Conservation (phyloP, 64 coral and sea anemone species). For the Pocillopora verrucosa region DNA sequence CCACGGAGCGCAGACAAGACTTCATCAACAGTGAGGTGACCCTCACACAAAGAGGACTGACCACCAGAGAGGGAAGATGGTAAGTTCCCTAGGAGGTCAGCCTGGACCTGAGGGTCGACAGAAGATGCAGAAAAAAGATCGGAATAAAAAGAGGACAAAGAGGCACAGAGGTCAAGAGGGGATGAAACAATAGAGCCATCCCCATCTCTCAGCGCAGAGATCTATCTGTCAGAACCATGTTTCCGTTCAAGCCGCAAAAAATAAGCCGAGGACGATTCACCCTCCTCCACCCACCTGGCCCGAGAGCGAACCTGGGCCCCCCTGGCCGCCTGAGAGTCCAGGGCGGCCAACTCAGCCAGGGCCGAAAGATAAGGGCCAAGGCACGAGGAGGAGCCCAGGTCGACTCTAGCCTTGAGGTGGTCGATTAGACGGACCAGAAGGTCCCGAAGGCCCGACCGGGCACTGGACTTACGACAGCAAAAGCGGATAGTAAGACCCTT, state of each 20-base stretch:
- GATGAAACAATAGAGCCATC: background rate
- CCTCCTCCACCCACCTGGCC: constrained; percentile 34
- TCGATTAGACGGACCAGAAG: background rate
- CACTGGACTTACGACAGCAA: background rate
- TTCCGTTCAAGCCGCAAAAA: constrained; percentile 5
- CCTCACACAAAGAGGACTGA: background rate
- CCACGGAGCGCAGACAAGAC: background rate
- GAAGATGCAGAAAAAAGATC: background rate
- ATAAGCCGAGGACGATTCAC: background rate
- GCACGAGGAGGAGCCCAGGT: background rate
- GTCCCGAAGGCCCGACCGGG: background rate
- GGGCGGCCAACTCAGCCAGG: background rate
- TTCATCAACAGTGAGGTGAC: background rate
- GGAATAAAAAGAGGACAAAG: background rate
- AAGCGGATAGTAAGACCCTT: background rate
- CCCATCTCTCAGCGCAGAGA: background rate
- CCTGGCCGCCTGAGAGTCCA: background rate
- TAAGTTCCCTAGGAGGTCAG: background rate
- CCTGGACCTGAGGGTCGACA: background rate
- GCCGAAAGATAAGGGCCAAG: background rate
- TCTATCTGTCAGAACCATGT: background rate
- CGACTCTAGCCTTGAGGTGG: background rate
- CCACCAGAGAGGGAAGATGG: background rate
- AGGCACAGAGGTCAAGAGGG: background rate
- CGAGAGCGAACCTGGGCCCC: background rate